Conservation (phyloP, 2,113 vertebrate species). For the Lutjanus erythropterus region DNA sequence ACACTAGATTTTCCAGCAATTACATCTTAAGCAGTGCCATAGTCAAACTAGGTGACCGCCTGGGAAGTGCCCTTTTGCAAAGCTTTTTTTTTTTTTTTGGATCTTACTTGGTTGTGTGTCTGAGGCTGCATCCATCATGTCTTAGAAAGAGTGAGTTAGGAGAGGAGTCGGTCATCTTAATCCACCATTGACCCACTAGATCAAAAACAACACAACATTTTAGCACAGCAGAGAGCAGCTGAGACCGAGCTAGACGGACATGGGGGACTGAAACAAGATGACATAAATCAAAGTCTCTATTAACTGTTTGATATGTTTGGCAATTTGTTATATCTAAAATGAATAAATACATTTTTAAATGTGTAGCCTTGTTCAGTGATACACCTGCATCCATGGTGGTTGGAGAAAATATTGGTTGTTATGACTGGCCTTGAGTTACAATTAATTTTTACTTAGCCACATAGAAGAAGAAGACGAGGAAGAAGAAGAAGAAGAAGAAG, state of each 20-base stretch:
- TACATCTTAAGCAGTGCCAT: background rate
- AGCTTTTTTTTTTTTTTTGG: slow-evolving; percentile 10
- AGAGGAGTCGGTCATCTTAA: slow-evolving; percentile 22
- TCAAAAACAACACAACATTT: slow-evolving; percentile 12
- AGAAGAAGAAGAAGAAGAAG: background rate
- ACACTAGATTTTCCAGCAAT: slow-evolving; percentile 27
- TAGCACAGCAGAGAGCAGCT: background rate
- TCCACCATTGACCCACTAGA: slow-evolving; percentile 4
- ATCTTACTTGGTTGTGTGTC: background rate
- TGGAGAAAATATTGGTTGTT: background rate
- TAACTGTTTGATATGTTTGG: background rate
- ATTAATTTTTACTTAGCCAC: background rate
- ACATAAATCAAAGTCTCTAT: background rate
- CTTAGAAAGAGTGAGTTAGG: slow-evolving; percentile 3
- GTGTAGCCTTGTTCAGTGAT: background rate
- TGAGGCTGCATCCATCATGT: slow-evolving; percentile 20
- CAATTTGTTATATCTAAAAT: background rate
- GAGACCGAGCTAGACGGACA: background rate
- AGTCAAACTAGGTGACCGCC: slow-evolving; percentile 9
- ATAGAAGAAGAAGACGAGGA: background rate
- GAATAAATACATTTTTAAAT: background rate
- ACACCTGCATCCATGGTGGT: background rate
- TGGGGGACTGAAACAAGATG: background rate
- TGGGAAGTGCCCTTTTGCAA: slow-evolving; percentile 25
- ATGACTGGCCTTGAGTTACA: background rate